Base-by-base conservation (phyloP, 2,888 invertebrate genomes). In the Napeogenes sylphis region DNA sequence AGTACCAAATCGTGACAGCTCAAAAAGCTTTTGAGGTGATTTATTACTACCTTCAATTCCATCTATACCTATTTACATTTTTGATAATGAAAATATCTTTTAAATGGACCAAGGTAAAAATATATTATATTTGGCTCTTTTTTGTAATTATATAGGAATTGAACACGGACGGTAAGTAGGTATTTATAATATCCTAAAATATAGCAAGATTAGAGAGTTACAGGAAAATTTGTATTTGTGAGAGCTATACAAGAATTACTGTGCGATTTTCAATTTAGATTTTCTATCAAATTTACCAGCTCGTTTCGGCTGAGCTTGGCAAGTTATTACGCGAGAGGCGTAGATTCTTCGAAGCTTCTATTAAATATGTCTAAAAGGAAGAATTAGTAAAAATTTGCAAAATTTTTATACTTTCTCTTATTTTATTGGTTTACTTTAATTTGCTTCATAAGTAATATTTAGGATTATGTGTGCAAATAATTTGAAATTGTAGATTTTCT, bases 211-310 rank as follows among this genome's bases (percentile, higher is more conserved):
- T 65, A 61, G 67, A 64, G 70, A 70, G 71, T 70, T 69, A 64
- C 64, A 73, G 69, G 70, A 73, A 73, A 70, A 66, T 73, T 72
- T 68, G 69, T 70, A 67, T 65, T 67, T 61, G 55, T 57, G 59
- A 70, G 62, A 71, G 62, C 71, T 68, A 68, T 70, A 73, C 74
- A 76, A 75, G 75, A 81, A 79, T 78, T 77, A 76, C 75, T 72
- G 71, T 79, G 75, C 75, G 75, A 75, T 80, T 80, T 79, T 77
- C 77, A 77, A 77, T 79, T 73, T 74, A 69, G 73, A 76, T 78
- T 79, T 78, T 80, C 76, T 75, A 79, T 81, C 73, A 77, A 81
- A 80, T 81, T 76, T 74, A 74, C 75, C 68, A 72, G 72, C 70
- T 66, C 68, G 63, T 67, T 71, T 70, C 70, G 67, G 59, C 62